Conservation (phyloP, 2,888 invertebrate genomes). For the Tipula unca region DNA sequence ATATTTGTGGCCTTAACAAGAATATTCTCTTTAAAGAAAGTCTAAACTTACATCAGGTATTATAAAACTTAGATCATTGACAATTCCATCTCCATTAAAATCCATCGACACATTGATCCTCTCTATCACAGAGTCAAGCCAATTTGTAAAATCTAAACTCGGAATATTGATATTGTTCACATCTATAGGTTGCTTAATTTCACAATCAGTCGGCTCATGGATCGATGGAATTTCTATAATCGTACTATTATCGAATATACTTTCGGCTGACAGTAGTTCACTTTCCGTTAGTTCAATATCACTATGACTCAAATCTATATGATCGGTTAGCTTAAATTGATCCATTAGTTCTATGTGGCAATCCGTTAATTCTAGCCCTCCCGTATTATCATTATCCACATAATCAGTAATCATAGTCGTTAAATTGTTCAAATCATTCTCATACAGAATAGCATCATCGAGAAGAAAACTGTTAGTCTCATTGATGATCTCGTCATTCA, state of each 20-base stretch:
- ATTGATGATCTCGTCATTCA: background rate
- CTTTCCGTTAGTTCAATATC: conserved; percentile 29
- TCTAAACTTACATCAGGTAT: conserved; percentile 50
- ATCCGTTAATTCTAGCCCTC: conserved; percentile 34
- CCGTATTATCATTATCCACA: conserved; percentile 27
- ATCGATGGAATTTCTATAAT: background rate
- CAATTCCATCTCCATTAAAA: conserved; percentile 56
- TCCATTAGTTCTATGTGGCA: conserved; percentile 40
- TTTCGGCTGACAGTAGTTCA: conserved; percentile 19
- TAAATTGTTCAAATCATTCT: background rate
- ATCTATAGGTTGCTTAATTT: background rate
- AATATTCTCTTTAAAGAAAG: background rate
- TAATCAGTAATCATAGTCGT: conserved; percentile 8
- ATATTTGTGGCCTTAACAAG: conserved; percentile 20
- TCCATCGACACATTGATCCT: conserved; percentile 66
- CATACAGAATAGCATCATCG: background rate
- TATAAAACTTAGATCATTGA: conserved; percentile 59
- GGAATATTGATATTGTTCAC: conserved; percentile 25
- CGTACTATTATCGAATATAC: background rate
- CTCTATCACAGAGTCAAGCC: conserved; percentile 70
- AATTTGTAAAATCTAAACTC: conserved; percentile 49
- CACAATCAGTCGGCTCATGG: background rate
- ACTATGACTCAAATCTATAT: conserved; percentile 36
- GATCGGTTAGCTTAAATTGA: conserved; percentile 37
- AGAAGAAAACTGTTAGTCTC: background rate